Base-by-base conservation (phyloP, 1,140 invertebrate genomes). In the Conus ventricosus region DNA sequence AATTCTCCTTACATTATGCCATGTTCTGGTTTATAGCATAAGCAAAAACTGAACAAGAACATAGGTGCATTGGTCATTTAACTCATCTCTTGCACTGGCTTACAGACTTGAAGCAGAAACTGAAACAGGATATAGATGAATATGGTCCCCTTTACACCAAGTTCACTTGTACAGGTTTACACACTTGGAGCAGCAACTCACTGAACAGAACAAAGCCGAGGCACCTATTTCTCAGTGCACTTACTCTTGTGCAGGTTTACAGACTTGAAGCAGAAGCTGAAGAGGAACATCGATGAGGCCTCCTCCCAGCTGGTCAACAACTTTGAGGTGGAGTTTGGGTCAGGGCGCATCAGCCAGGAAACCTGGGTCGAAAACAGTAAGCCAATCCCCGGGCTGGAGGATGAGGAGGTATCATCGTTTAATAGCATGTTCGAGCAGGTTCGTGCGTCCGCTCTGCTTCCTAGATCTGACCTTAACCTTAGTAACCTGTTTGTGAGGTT, bases 331-430 rank as follows among this genome's bases (percentile, higher is more conserved):
- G 93, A 95, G 85, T 94, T 95, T 92, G 92, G 91, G 20, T 86
- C 88, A 51, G 92, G 90, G 60, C 89, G 87, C 57, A 87, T 91
- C 55, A 90, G 88, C 71, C 89, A 90, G 63, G 83, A 85, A 5
- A 85, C 63, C 17, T 90, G 87, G 51, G 85, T 91, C 27, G 90
- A 92, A 15, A 89, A 86, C 23, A 87, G 88, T 23, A 89, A 84
- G 8, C 90, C 88, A 15, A 84, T 89, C 75, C 87, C 91, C 17
- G 87, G 89, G 25, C 89, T 89, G 81, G 92, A 92, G 88, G 94
- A 94, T 90, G 94, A 95, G 85, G 94, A 93, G 88, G 94, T 94
- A 86, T 92, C 92, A 60, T 93, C 93, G 7, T 92, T 91, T 92
- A 93, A 91, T 85, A 93, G 92, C 88, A 94, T 93, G 71, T 93